Evolutionary conservation across 1,140 invertebrate genomes (phyloP), one percentile per base, ranked within the genome.

Genomic region (Armadillidium nasatum): DNA sequence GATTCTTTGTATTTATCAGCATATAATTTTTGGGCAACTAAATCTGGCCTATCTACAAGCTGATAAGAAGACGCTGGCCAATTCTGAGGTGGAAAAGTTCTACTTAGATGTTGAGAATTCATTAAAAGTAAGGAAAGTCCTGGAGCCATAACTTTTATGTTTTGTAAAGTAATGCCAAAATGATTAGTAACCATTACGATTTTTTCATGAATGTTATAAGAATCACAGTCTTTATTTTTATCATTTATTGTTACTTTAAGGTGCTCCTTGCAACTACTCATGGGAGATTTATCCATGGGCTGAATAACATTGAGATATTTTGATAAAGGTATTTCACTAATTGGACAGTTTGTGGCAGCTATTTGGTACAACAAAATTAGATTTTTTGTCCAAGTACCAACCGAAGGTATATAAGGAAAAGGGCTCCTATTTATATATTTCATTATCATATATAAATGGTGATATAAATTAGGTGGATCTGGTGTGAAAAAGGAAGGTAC

Each of bases 31-130:
- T 81, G 81, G 22, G 75, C 73, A 0, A 90, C 89, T 77, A 94
- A 85, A 85, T 95, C 93, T 71, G 92, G 89, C 11, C 93, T 86
- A 86, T 92, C 90, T n/a, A 95, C 88, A 4, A 96, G 86, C 60
- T 89, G 88, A 83, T 94, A 96, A 0, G 90, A 90, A 69, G 89
- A 86, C 69, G 87, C 85, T 3, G 90, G 89, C 92, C 93, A 95
- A 84, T 91, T 89, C 19, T 89, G 86, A 0, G 92, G 92, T 15
- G 94, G 94, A 45, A 88, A 85, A 73, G 90, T 87, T 81, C 93
- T 88, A 81, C 91, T 93, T 76, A 89, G 87, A 81, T 91, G 89
- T 81, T 96, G 88, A 0, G 91, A 88, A 78, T 93, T 90, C 50
- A 90, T 88, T 4, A 96, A 84, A 4, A 93, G 87, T 9, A 95